A percentile compares a stretch with the other conserved stretches of the same genome.
phyloP scores from a whole-genome alignment of 2,797 vertebrate species.

The Malurus splendens region DNA sequence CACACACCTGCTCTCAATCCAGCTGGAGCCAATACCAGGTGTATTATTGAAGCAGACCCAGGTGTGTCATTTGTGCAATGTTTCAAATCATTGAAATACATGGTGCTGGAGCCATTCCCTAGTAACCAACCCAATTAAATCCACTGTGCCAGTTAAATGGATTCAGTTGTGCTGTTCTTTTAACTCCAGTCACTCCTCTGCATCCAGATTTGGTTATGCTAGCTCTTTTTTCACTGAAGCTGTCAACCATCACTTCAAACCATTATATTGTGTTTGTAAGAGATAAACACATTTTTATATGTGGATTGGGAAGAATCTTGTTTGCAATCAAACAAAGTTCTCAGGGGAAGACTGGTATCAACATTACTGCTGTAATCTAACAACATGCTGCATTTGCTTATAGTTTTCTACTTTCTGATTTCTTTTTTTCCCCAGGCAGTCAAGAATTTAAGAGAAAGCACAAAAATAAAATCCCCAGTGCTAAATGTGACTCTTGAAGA shows the following conservation, averaged over 20 bases:
- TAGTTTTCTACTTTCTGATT: background rate
- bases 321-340: background rate
- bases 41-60: background rate
- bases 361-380: background rate
- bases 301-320: background rate
- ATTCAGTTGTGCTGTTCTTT: background rate
- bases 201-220: background rate
- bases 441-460: constrained; percentile 3
- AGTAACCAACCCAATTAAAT: constrained; percentile 70
- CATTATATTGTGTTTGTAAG: too few species aligned
- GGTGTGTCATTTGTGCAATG: constrained; percentile 13
- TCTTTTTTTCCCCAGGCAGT: background rate
- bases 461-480: constrained; percentile 3
- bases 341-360: background rate
- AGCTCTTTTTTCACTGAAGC: background rate
- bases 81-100: background rate
- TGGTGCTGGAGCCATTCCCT: constrained; percentile 41
- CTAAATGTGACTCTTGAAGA: background rate
- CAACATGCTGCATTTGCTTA: background rate
- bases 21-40: background rate
- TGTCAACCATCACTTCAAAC: background rate
- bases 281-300: background rate
- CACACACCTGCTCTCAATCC: background rate
- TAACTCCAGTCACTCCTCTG: background rate
- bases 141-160: constrained; percentile 52